Base-by-base conservation (phyloP, 2,797 vertebrate genomes). In the Bovichtus variegatus region DNA sequence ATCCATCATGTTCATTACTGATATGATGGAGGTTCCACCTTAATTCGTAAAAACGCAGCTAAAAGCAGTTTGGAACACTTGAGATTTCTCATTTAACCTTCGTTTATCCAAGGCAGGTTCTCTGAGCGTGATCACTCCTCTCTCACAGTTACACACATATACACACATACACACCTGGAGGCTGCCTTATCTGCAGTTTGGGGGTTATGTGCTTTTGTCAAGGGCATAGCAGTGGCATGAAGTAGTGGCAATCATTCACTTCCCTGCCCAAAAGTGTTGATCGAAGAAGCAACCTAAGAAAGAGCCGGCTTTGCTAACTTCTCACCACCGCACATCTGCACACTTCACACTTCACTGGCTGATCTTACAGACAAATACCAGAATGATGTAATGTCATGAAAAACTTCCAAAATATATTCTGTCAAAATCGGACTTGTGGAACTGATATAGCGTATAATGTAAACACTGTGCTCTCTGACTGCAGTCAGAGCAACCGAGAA, bases 131-230 rank as follows among this genome's bases (percentile, higher is more conserved):
- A 29, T 29, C 27, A 29, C 27, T 29, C 29, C 27, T 29, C 27
- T 29, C 27, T 29, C 27, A 29, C 27, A 29, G 29, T 4, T 29
- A 36, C 8, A 38, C n/a, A 31, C 36, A 47, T 4, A 6, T 29
- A 36, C 8, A 38, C n/a, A 31, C 36, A 47, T 4, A 6, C 4
- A 60, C 44, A 57, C n/a, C 41, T 79, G 58, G 25, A 53, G 40
- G 55, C 53, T 41, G 38, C 31, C 25, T 71, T 66, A 71, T 65
- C 36, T 73, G 54, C 16, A 36, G 2, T 65, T 64, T 25, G 25
- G 69, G 16, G 13, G 21, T 61, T 57, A 8, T 34, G 23, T 18
- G 21, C 34, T 9, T 43, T 2, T 71, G 29, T 63, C 44, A 62
- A 71, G 55, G 61, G n/a, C 74, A 49, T 23, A 46, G n/a, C 16